Evolutionary conservation across 2,888 invertebrate genomes (phyloP), one percentile per base, ranked within the genome.

Genomic region (Blastobasis adustella): DNA sequence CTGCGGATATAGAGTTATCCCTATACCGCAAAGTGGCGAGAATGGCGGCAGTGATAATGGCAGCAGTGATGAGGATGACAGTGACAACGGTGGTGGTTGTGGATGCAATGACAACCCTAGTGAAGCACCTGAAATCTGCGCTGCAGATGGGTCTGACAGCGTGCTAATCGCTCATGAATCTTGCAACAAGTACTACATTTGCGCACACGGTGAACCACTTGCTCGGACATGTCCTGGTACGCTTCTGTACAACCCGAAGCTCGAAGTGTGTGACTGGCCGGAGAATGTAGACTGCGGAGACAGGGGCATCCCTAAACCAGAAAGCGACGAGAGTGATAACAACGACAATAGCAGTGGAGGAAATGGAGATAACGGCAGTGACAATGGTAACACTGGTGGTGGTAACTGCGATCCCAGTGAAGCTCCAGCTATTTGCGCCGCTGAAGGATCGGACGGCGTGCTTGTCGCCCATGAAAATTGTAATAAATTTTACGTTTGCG

Each of bases 401-500:
- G 62, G 66, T 38, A 65, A 69, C 50, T 65, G 64, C 52, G 59
- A 72, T 37, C 72, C 71, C 4, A 62, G 52, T 37, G 61, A 71
- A 55, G 74, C 73, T 4, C 65, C 65, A 0, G 55, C 50, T 4
- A 69, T 72, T 41, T 78, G 77, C 46, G 68, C 65, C 5, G 57
- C 54, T 37, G 53, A 57, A 0, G 63, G 57, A 1, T 70, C 73
- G 4, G 63, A 67, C 6, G 69, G 73, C 6, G 49, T 60, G 4
- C 54, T 72, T 1, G 58, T 76, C 1, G 72, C 71, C 10, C 69
- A 75, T 42, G 68, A 73, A 54, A 65, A 68, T 49, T 76, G 76
- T 53, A 69, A 71, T 48, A 59, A 71, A 50, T 77, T 70, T 58
- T 76, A 76, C 51, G 64, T 62, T 49, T 79, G 78, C 40, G 40